A percentile compares a stretch with the other conserved stretches of the same genome.
Evolutionary conservation across 2,797 vertebrate genomes (phyloP).

Genomic region (Amazona ochrocephala): DNA sequence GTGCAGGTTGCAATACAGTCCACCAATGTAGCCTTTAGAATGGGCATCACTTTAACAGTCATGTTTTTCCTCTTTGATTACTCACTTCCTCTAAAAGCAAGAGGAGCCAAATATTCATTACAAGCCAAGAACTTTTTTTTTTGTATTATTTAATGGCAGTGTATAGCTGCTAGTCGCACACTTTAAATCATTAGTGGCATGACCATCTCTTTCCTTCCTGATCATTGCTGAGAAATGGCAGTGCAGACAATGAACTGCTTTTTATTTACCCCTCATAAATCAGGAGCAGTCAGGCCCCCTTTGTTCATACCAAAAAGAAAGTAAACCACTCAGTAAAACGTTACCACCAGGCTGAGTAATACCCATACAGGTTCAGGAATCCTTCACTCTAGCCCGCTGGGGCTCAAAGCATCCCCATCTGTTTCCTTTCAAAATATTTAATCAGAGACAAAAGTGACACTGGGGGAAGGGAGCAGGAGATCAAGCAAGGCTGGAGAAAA

Average conservation of each 20-base stretch:
- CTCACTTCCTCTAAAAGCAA: constrained; percentile 61
- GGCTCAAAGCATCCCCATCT: constrained; percentile 55
- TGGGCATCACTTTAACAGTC: not conserved
- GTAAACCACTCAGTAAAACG: constrained; percentile 35
- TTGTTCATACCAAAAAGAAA: constrained; percentile 65
- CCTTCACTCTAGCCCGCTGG: not conserved
- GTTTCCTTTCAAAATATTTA: constrained; percentile 60
- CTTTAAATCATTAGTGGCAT: constrained; percentile 68
- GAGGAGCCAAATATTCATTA: constrained; percentile 58
- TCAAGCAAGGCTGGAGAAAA: constrained; percentile 39
- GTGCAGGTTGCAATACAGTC: constrained; percentile 8
- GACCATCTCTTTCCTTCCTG: constrained; percentile 70
- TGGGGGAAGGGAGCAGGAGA: constrained; percentile 44
- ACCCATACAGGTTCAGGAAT: constrained; percentile 47
- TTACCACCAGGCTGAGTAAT: constrained; percentile 43
- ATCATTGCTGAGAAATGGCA: constrained; percentile 59
- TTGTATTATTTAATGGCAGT: constrained; percentile 60
- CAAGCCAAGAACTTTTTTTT: constrained; percentile 29
- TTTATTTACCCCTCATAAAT: constrained; percentile 69
- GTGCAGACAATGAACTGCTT: constrained; percentile 30
- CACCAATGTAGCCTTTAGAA: not conserved
- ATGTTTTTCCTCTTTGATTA: constrained; percentile 54
- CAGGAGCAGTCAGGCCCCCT: constrained; percentile 31
- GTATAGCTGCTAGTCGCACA: constrained; percentile 66
- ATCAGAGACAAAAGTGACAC: constrained; percentile 54